These are phyloP conservation scores for Helicorthomorpha holstii DNA, from an alignment of 1,140 invertebrate genomes.

Conservation along the genomic window DNA sequence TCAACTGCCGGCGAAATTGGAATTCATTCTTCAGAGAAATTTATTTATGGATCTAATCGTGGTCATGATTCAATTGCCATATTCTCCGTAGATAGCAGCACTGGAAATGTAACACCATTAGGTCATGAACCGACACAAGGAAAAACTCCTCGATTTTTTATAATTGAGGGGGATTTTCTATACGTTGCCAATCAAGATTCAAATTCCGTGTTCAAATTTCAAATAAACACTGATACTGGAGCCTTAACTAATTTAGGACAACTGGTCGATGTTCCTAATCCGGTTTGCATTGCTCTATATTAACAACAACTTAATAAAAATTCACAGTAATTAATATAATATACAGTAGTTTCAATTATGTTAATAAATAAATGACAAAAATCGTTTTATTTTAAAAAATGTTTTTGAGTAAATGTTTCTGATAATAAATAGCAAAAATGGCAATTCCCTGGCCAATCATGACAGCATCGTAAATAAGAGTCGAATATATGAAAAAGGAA, in stretches of 20 bases:
- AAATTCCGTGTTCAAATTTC: neutral
- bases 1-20: neutral
- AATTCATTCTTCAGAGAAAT: neutral
- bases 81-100: neutral
- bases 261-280: neutral
- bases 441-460: too few relatives aligned
- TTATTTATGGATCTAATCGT: neutral
- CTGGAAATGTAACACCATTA: neutral
- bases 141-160: neutral
- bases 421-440: too few relatives aligned
- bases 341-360: too few relatives aligned
- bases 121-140: neutral
- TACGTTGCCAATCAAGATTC: neutral
- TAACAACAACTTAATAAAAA: too few relatives aligned
- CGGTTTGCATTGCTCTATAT: neutral
- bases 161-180: neutral
- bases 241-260: neutral
- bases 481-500: too few relatives aligned
- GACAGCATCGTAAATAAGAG: too few relatives aligned
- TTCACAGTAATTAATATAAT: too few relatives aligned
- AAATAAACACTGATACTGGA: neutral
- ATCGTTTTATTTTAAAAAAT: too few relatives aligned
- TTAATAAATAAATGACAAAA: too few relatives aligned
- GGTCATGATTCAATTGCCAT: neutral
- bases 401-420: too few relatives aligned